These are phyloP conservation scores for Phrixothrix hirtus DNA, from an alignment of 2,888 invertebrate species.

Conservation along the genomic window DNA sequence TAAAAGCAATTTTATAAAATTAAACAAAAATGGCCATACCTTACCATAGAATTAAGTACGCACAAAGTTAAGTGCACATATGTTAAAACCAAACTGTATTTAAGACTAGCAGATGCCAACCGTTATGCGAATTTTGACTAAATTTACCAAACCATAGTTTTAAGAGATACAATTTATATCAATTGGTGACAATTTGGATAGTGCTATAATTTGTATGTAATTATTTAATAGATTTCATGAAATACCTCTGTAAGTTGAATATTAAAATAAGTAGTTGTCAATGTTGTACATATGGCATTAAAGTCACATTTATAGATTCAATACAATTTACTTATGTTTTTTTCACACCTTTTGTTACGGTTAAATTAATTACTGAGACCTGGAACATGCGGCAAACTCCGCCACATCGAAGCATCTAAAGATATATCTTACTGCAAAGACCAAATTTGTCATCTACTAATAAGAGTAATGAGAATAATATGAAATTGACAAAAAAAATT, in stretches of 20 bases:
- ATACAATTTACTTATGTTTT: slow-evolving; percentile 8
- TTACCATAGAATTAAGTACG: slow-evolving; percentile 6
- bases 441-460: too few species aligned
- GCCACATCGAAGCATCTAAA: too few species aligned
- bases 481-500: too few species aligned
- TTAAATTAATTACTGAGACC: too few species aligned
- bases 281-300: slow-evolving; percentile 54
- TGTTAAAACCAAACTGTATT: slow-evolving; percentile 2
- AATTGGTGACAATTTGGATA: slow-evolving; percentile 15
- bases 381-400: too few species aligned
- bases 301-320: slow-evolving; percentile 51
- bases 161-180: background rate
- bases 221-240: slow-evolving; percentile 29
- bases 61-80: background rate
- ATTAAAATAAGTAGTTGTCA: slow-evolving; percentile 45
- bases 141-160: slow-evolving; percentile 5
- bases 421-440: too few species aligned
- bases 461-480: too few species aligned
- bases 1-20: background rate
- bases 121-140: slow-evolving; percentile 6
- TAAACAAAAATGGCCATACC: slow-evolving; percentile 5
- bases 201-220: slow-evolving; percentile 36
- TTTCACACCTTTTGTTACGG: background rate
- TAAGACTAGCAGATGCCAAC: background rate
- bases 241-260: slow-evolving; percentile 42